Evolutionary conservation across 2,797 vertebrate species (phyloP), one percentile per base, ranked within the genome.

Genomic region (Todus mexicanus): DNA sequence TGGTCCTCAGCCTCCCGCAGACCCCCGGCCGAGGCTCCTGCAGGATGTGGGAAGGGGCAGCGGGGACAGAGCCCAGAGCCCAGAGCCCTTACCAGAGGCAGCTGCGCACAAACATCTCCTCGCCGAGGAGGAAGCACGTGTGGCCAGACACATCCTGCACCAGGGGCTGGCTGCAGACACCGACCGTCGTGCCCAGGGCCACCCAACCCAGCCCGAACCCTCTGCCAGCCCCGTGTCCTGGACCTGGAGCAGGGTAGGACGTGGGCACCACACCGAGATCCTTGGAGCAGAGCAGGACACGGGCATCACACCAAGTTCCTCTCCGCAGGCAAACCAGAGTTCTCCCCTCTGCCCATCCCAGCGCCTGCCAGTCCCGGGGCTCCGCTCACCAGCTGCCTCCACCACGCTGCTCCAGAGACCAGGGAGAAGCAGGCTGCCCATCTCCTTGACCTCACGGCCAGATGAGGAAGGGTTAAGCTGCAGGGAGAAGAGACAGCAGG

Each of bases 401-500:
- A 33, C 37, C 7, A 2, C 5, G 1, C 51, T 40, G 76, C 53
- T 29, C 29, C 3, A 0, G 31, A 29, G 26, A 7, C n/a, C 45
- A 72, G 23, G 51, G 43, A 74, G 11, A 7, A 51, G 57, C 51
- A 73, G 38, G 54, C 53, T 57, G 74, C 50, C 54, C 2, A 0
- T 38, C 66, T 81, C n/a, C 47, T 25, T 88, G 90, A 91, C 95
- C 90, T 11, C 16, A 1, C 12, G 69, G 93, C 79, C 87, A 92
- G 81, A 14, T 71, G 61, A 15, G 88, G 86, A 95, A 92, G 89
- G 82, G 95, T 93, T 95, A 95, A 92, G 53, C 18, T 13, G 50
- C 63, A 82, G 85, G 83, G 72, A 92, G 54, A 47, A 54, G 79
- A 91, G 66, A 77, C 22, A 2, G 35, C 76, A 91, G 76, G 61